Evolutionary conservation across 2,888 invertebrate species (phyloP).

Genomic region (Panopea generosa): DNA sequence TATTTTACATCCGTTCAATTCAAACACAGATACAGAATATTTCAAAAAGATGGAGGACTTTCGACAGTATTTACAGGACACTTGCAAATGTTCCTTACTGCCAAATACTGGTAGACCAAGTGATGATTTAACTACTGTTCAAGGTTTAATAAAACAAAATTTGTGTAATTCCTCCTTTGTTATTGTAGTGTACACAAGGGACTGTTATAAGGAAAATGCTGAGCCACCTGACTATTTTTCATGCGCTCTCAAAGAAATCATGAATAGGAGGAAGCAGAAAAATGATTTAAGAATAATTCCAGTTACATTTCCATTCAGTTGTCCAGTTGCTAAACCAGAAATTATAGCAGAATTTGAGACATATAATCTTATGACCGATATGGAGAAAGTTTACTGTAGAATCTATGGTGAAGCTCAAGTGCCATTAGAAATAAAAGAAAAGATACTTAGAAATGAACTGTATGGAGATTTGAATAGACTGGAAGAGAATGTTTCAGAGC

Average conservation of each 20-base stretch:
- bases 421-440: not conserved
- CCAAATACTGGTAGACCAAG: not conserved
- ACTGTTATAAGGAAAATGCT: not conserved
- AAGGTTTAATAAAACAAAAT: not conserved
- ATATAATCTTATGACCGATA: no score
- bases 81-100: not conserved
- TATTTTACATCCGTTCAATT: slow-evolving; percentile 7
- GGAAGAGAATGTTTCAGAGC: no score
- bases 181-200: slow-evolving; percentile 5
- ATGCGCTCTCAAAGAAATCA: no score
- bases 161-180: not conserved
- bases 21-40: not conserved
- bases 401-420: not conserved
- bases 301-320: not conserved
- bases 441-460: not conserved
- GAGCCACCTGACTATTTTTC: no score
- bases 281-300: no score
- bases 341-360: slow-evolving; percentile 4
- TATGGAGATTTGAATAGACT: no score
- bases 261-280: no score
- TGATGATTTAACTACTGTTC: no score
- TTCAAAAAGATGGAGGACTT: not conserved
- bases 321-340: not conserved
- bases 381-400: slow-evolving; percentile 12
- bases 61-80: not conserved